Evolutionary conservation across 2,797 vertebrate genomes (phyloP).

Genomic region (Coracias cyanogaster): DNA sequence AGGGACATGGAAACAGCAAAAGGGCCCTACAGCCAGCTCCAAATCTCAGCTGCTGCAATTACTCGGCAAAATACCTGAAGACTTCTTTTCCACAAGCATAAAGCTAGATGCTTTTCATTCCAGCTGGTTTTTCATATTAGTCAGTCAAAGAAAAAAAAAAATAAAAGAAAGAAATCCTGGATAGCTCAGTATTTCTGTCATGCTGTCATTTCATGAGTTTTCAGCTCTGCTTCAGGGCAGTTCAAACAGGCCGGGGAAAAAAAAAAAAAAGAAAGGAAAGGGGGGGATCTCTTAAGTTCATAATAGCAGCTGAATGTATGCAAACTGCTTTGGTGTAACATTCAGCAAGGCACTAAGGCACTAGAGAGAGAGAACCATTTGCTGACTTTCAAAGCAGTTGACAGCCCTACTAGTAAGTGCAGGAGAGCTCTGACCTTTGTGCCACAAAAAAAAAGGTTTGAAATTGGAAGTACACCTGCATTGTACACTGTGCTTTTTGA

Average conservation of each 20-base stretch:
- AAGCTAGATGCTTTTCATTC: slow-evolving; percentile 19
- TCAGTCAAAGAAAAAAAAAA: neutral
- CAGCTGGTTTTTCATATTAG: slow-evolving; percentile 7
- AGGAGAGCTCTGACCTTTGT: neutral
- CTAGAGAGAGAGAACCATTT: neutral
- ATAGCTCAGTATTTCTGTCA: neutral
- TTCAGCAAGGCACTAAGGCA: neutral
- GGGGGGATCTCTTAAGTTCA: neutral
- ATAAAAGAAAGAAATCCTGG: neutral
- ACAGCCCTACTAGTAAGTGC: neutral
- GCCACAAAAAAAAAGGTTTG: neutral
- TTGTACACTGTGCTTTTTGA: neutral
- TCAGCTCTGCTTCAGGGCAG: neutral
- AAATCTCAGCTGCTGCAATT: neutral
- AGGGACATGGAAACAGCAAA: neutral
- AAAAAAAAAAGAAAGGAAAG: accelerated
- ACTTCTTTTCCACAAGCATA: neutral
- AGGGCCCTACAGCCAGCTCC: neutral
- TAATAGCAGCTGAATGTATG: neutral
- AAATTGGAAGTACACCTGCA: neutral
- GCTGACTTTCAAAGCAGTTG: neutral
- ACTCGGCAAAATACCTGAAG: neutral
- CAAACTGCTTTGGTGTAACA: neutral
- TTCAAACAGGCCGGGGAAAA: neutral
- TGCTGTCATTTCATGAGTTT: neutral